Evolutionary conservation across 1,140 invertebrate species (phyloP), one percentile per base, ranked within the genome.

Genomic region (Homarus americanus): DNA sequence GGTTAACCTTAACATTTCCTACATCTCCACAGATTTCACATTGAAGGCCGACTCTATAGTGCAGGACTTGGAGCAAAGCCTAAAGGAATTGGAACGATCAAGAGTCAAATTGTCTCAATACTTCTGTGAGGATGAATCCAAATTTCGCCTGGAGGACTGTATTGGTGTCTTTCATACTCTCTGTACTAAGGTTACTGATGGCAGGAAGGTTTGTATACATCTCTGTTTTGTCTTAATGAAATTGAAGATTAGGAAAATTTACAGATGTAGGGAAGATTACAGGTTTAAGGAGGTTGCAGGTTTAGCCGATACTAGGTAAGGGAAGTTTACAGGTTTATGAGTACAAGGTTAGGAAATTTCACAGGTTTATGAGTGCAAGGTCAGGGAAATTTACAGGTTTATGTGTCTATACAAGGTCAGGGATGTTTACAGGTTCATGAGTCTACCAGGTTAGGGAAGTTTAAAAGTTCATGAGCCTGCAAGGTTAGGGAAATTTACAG

Each of bases 101-200:
- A 95, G 97, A 76, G 96, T 96, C 92, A 96, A 97, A 87, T 94
- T 99, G 5, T 96, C 98, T 0, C 97, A 98, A 79, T 99, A 99
- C 94, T 99, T 99, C 94, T 99, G 98, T 94, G 98, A 99, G 94
- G 98, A 99, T 94, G 95, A 96, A 0, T 96, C 96, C 36, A 96
- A 97, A 0, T 99, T 99, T 94, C 98, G 98, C 94, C 95, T 99
- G 24, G 98, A 99, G 94, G 98, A 99, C 94, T 99, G 98, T 94
- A 99, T 99, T 93, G 97, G 96, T 94, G 96, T 98, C 89, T 97
- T 98, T 87, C 95, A 98, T 92, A 96, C 96, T 20, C 99, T 99
- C 95, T 98, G 97, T 93, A 95, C 90, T 82, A 97, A 97, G 93
- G 98, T 98, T 94, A 96, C 96, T 89, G 96, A 97, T 92, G 97